phyloP scores from a whole-genome alignment of 2,113 vertebrate species.

The Corydoras sp. region DNA sequence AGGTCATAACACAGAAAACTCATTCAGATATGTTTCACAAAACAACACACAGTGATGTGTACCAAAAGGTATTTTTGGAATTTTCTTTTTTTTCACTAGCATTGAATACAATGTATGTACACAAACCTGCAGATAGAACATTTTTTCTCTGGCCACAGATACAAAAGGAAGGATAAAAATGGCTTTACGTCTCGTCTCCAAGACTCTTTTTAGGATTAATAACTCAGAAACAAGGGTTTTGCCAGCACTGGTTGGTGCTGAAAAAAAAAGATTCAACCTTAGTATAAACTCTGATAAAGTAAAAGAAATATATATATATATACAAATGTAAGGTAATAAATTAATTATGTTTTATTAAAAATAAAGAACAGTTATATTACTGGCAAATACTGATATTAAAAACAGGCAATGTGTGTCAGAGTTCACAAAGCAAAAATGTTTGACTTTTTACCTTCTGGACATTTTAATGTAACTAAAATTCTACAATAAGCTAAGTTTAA shows the following conservation, averaged over 20 bases:
- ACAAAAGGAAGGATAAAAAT: constrained; percentile 94
- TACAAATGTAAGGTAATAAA: not conserved
- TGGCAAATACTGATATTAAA: too few species aligned
- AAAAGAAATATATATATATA: too few species aligned
- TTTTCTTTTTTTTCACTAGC: not conserved
- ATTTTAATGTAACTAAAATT: too few species aligned
- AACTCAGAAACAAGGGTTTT: constrained; percentile 95
- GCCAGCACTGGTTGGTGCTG: constrained; percentile 94
- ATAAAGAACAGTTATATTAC: too few species aligned
- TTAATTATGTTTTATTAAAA: too few species aligned
- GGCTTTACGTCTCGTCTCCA: constrained; percentile 89
- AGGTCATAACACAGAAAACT: not conserved
- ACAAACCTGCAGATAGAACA: constrained; percentile 85
- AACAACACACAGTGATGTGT: not conserved
- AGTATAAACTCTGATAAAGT: too few species aligned
- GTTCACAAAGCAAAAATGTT: too few species aligned
- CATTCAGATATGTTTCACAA: not conserved
- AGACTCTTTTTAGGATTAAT: constrained; percentile 85
- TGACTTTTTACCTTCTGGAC: too few species aligned
- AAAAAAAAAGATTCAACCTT: constrained; percentile 1
- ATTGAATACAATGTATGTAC: constrained; percentile 24
- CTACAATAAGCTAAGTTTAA: too few species aligned
- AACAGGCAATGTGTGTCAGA: too few species aligned
- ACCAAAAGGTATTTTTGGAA: not conserved
- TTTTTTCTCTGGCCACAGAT: constrained; percentile 96